Conservation (phyloP, 2,113 vertebrate genomes). For the Microcebus jonahi region DNA sequence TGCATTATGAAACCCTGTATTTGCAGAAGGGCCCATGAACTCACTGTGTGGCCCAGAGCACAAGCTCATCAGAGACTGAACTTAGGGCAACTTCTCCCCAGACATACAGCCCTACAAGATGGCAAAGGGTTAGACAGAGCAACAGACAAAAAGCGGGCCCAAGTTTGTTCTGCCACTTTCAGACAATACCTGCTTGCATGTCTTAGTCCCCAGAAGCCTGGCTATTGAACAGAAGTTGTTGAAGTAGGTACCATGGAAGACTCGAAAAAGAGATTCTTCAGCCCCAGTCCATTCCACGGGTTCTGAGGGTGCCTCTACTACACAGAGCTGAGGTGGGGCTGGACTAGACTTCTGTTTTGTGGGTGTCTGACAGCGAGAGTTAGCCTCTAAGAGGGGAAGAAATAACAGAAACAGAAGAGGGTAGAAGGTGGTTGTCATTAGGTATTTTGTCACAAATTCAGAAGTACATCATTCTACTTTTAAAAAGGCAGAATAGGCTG, state of each 20-base stretch:
- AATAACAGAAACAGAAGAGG: background rate
- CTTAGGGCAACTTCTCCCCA: background rate
- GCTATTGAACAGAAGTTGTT: constrained; percentile 99
- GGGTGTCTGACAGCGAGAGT: constrained; percentile 97
- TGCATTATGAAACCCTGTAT: background rate
- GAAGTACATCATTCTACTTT: background rate
- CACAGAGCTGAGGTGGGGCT: constrained; percentile 86
- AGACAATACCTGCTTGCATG: constrained; percentile 93
- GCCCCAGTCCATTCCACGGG: constrained; percentile 93
- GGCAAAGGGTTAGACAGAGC: background rate
- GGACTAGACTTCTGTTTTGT: constrained; percentile 92
- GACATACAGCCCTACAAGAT: background rate
- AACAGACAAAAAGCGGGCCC: background rate
- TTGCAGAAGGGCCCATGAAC: background rate
- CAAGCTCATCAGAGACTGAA: background rate
- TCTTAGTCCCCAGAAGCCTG: constrained; percentile 96
- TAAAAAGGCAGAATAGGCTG: background rate
- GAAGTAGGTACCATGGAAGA: constrained; percentile 98
- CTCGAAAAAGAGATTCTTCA: constrained; percentile 97
- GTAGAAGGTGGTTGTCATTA: background rate
- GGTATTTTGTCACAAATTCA: background rate
- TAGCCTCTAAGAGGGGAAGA: constrained; percentile 88
- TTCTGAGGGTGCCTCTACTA: constrained; percentile 84
- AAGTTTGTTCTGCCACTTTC: background rate
- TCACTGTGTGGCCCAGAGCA: background rate